Base-by-base conservation (phyloP, 2,797 vertebrate species). In the Heteromormyrus szaboi region DNA sequence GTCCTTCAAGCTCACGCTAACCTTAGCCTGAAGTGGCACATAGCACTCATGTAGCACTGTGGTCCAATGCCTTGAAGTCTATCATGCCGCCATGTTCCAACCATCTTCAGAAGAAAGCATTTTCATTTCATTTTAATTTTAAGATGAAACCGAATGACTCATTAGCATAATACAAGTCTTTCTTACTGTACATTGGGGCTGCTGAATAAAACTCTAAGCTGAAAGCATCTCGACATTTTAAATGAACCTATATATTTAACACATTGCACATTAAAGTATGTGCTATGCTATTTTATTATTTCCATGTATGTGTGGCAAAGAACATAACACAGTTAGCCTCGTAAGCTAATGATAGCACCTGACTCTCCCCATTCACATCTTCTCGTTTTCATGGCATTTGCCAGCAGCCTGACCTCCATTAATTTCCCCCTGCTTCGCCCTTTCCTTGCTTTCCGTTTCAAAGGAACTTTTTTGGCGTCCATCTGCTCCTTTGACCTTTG, bases 401-500 rank as follows among this genome's bases (percentile, higher is more conserved):
- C 44, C n/a, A 33, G 79, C 3, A 44, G 9, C 44, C 17, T 85
- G 7, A 50, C 44, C 22, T 5, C n/a, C 11, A 14, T 85, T 51
- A 51, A 50, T 85, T 85, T 51, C 12, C 3, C 81, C 17, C 81
- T 50, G 46, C 44, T 51, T 85, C 7, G n/a, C n/a, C 81, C 48
- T 85, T 50, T 29, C 81, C 81, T 25, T 83, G 37, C 81, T 51
- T 84, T 84, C 81, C 2, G 4, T 51, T 50, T 85, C 46, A n/a
- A 51, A 48, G 41, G 46, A 83, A 44, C 79, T 22, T 83, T 85
- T 44, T 85, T 85, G 44, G 44, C n/a, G 0, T 51, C 46, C 48
- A 72, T 72, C 48, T 50, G 22, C 81, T 85, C 48, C 44, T 79
- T 17, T 86, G n/a, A 86, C 44, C 87, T 90, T 85, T 91, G 91